Base-by-base conservation (phyloP, 2,888 invertebrate species). In the Plemyria rubiginata region DNA sequence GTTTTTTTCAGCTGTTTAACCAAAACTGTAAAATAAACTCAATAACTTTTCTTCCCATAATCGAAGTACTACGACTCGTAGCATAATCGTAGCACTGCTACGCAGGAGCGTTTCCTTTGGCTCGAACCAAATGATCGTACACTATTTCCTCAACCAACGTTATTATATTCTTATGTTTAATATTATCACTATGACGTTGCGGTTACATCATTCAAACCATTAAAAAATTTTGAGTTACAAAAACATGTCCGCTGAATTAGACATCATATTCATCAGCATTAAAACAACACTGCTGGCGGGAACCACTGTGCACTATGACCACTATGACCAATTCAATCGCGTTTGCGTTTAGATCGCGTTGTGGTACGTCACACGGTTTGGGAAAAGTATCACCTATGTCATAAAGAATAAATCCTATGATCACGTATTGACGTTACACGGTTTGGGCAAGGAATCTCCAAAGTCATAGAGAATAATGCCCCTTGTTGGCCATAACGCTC, bases 11-110 rank as follows among this genome's bases (percentile, higher is more conserved):
- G 15, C 15, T 15, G 1, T 1, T 22, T 15, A 43, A 43, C 15
- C 5, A 15, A 45, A 16, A 45, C 3, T 16, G 11, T 16, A 9
- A 41, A 6, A 43, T 8, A 16, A 22, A 28, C n/a, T 32, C 8
- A 38, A 9, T 40, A 22, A 28, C 11, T n/a, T 16, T 4, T 40
- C 11, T 41, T 43, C 13, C 11, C 9, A 38, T 8, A 43, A 43
- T 43, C 8, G 5, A 54, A 29, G 49, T 66, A 58, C 67, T 69
- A 69, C 70, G 59, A 15, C 22, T 50, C 67, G 72, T 72, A 72
- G 72, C 63, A 40, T 65, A 64, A 54, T 64, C 68, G 72, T 72
- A 72, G 72, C 63, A n/a, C 29, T 11, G 59, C 68, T 70, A 71
- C 71, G 66, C 49, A 51, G 52, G 59, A 61, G 12, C 8, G 43